phyloP scores from a whole-genome alignment of 2,888 invertebrate species.

The Calliscelio sp. region DNA sequence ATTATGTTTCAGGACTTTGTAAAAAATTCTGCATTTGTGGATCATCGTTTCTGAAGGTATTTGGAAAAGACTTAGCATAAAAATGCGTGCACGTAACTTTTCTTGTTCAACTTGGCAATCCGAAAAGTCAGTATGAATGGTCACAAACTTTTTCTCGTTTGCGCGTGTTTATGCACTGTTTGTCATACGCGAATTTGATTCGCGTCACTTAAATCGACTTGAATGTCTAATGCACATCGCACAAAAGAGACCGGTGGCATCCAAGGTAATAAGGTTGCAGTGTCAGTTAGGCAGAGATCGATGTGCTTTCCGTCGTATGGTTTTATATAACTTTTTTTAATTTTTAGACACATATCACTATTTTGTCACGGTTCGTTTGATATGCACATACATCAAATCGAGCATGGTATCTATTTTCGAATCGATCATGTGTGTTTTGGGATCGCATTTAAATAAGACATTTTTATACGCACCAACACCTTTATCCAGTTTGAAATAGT shows the following conservation, averaged over 20 bases:
- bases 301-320: slow-evolving; percentile 39
- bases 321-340: slow-evolving; percentile 49
- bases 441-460: slow-evolving; percentile 22
- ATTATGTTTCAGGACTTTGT: background rate
- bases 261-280: slow-evolving; percentile 26
- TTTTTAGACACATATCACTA: slow-evolving; percentile 38
- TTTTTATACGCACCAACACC: slow-evolving; percentile 20
- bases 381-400: slow-evolving; percentile 37
- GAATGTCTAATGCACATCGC: slow-evolving; percentile 27
- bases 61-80: slow-evolving; percentile 2
- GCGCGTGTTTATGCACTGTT: slow-evolving; percentile 24
- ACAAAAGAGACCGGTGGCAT: slow-evolving; percentile 13
- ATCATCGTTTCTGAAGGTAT: background rate
- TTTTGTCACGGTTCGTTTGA: slow-evolving; percentile 37
- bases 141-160: slow-evolving; percentile 6
- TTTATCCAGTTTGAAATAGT: slow-evolving; percentile 5
- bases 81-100: background rate
- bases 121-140: background rate
- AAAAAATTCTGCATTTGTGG: background rate
- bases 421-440: slow-evolving; percentile 43
- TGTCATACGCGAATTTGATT: slow-evolving; percentile 12
- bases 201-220: slow-evolving; percentile 12
- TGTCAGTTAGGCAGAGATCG: slow-evolving; percentile 43
- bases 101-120: background rate
- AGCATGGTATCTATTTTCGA: slow-evolving; percentile 32